Evolutionary conservation across 2,888 invertebrate species (phyloP).

Genomic region (Pseudococcus longispinus): DNA sequence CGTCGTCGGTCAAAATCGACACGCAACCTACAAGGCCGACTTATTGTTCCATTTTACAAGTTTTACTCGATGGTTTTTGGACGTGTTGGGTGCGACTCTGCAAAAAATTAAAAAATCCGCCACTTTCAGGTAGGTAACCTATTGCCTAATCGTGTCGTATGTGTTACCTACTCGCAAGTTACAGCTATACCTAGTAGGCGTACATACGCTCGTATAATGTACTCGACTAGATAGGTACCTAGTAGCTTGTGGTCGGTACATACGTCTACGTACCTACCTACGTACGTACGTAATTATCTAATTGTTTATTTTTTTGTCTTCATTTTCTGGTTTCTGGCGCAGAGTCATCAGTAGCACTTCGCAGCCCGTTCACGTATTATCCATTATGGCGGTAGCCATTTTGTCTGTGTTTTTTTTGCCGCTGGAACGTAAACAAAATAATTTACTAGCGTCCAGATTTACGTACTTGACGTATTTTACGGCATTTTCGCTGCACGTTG

Average conservation of each 20-base stretch:
- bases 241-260: too few relatives aligned
- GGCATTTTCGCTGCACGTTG: constrained; percentile 82
- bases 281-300: not conserved
- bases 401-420: constrained; percentile 66
- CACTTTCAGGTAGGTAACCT: not conserved
- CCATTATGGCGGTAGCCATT: constrained; percentile 69
- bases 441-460: constrained; percentile 60
- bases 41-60: constrained; percentile 37
- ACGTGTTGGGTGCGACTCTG: not conserved
- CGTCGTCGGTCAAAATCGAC: not conserved
- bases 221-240: too few relatives aligned
- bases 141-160: not conserved
- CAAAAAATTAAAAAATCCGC: constrained; percentile 10
- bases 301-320: not conserved
- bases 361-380: constrained; percentile 81
- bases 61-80: constrained; percentile 37
- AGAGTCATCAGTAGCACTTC: constrained; percentile 77
- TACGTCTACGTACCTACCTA: too few relatives aligned
- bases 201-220: too few relatives aligned
- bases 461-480: constrained; percentile 76
- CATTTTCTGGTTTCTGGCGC: constrained; percentile 59
- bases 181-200: too few relatives aligned
- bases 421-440: constrained; percentile 58
- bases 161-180: not conserved
- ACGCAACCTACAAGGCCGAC: constrained; percentile 20